Base-by-base conservation (phyloP, 2,113 vertebrate genomes). In the Rhinolophus ferrumequinum region DNA sequence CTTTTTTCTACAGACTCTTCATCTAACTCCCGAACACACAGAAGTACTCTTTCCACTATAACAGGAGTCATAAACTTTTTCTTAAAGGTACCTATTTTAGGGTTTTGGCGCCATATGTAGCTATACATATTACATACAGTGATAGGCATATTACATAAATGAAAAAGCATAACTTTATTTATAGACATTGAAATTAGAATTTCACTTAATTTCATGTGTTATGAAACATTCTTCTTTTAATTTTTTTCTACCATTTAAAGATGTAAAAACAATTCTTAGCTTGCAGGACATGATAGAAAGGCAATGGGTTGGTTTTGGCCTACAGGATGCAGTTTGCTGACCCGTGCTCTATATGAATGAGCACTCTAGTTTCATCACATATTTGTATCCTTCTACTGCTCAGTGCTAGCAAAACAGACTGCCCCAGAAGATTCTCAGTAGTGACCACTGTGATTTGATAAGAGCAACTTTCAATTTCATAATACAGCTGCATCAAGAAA, bases 191-290 rank as follows among this genome's bases (percentile, higher is more conserved):
- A 92, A 79, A 84, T 83, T 11, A 47, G 41, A 87, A 80, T 44
- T 89, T 90, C 75, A 90, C 50, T 88, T 86, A 52, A 85, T 92
- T 89, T 60, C 64, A 88, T 7, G 22, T 44, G 38, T 93, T 81
- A n/a, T 16, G 35, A 87, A 94, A 79, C 26, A 44, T 9, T 67
- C 56, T 12, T 67, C 56, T 88, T 38, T 47, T 33, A 35, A 4
- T 33, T 50, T 66, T 80, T 88, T 28, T 50, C 30, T 66, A 70
- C 16, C 26, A 44, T 22, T 91, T 80, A 85, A 67, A 93, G 87
- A 58, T 28, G 2, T 33, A 64, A 91, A 69, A 88, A 44, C 2
- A 9, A 95, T 69, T 50, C 44, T 94, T 56, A 75, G 44, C 12
- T 44, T 67, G 26, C 15, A 91, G 77, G 60, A 7, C 24, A 75